Conservation (phyloP, 1,140 invertebrate species). For the Drosophila ohnishii region DNA sequence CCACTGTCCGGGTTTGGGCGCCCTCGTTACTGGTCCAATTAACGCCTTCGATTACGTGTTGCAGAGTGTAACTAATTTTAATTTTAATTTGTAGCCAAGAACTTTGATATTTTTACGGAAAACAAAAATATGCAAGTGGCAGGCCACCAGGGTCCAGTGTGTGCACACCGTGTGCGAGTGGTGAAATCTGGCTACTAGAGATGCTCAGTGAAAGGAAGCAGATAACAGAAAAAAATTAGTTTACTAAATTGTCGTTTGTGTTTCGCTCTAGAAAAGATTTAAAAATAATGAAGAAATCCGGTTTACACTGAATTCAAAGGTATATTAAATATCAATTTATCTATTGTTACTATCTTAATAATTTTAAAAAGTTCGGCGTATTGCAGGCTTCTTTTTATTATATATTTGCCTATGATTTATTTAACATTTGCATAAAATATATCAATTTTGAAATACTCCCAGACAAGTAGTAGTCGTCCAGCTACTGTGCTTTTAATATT, state of each 20-base stretch:
- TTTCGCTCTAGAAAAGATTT: no score
- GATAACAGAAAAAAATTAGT: neutral
- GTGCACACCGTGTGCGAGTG: conserved; percentile 18
- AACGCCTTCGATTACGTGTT: neutral
- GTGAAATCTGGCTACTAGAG: conserved; percentile 5
- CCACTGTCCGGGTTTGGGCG: neutral
- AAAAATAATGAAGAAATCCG: neutral
- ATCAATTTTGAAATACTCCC: no score
- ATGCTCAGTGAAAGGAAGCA: neutral
- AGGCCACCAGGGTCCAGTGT: conserved; percentile 18
- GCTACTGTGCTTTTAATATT: no score
- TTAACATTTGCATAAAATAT: no score
- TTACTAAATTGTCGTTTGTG: neutral
- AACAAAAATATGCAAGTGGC: conserved; percentile 44
- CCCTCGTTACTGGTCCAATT: neutral
- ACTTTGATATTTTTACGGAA: conserved; percentile 58
- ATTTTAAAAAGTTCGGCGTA: no score
- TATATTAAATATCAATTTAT: no score
- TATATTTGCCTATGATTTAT: no score
- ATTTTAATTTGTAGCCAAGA: conserved; percentile 41
- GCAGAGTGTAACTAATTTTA: conserved; percentile 24
- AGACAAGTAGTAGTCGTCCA: no score
- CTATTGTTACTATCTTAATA: no score
- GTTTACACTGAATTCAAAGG: neutral
- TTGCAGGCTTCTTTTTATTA: no score